Percentiles rank a stretch among this genome's conserved stretches.
These are phyloP conservation scores for Bubalus kerabau DNA, from an alignment of 2,113 vertebrate genomes.

Conservation along the genomic window DNA sequence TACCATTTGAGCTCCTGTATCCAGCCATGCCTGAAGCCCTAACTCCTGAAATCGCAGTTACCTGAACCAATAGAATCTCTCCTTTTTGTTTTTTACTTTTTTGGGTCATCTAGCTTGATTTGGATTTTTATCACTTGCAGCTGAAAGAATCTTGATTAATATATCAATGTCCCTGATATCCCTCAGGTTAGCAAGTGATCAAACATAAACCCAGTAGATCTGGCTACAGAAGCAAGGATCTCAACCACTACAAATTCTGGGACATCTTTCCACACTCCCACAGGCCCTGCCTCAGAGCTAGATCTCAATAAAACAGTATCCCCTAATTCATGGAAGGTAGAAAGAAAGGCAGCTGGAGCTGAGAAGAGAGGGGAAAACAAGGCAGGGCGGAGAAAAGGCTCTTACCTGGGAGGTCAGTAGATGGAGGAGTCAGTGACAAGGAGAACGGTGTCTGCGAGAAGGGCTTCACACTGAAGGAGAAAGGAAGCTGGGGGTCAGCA, in stretches of 20 bases:
- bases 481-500: constrained; percentile 13
- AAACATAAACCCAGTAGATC: neutral
- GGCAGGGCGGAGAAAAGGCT: neutral
- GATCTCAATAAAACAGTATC: neutral
- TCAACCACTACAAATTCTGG: neutral
- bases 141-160: neutral
- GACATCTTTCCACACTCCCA: neutral
- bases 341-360: neutral
- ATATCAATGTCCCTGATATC: neutral
- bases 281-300: neutral
- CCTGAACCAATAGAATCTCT: neutral
- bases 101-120: neutral
- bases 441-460: constrained; percentile 73
- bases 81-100: neutral
- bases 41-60: neutral
- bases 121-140: neutral
- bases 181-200: neutral
- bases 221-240: neutral
- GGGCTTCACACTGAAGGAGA: constrained; percentile 74
- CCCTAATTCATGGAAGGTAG: neutral
- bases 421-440: constrained; percentile 70
- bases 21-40: neutral
- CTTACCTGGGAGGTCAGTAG: constrained; percentile 76
- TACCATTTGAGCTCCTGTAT: neutral
- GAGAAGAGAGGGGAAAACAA: neutral